Evolutionary conservation across 2,797 vertebrate species (phyloP).

Genomic region (Lagothrix lagotricha): DNA sequence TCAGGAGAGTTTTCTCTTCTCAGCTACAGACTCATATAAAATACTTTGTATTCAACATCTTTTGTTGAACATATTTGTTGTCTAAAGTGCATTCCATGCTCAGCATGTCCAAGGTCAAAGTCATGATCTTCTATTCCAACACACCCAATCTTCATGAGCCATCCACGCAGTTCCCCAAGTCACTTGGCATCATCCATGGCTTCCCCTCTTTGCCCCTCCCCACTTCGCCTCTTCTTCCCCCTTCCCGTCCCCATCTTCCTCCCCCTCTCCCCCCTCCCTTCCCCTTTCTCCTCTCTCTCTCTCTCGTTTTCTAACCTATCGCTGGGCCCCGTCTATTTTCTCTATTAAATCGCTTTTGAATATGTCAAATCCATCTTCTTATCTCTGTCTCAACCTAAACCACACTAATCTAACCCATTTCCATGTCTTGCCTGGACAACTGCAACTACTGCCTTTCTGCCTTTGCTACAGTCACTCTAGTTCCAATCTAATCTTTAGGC

Average conservation of each 20-base stretch:
- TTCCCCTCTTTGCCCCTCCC: no score
- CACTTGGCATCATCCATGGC: background rate
- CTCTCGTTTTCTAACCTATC: no score
- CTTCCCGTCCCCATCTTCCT: no score
- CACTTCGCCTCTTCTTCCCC: no score
- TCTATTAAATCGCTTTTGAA: background rate
- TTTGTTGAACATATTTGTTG: background rate
- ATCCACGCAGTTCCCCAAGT: background rate
- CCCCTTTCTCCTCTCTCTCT: no score
- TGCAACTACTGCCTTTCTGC: background rate
- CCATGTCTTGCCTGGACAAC: background rate
- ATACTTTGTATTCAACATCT: no score
- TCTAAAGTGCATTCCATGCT: background rate
- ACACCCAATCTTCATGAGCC: background rate
- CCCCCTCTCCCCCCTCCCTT: accelerated
- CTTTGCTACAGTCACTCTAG: background rate
- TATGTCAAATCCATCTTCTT: background rate
- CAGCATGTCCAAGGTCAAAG: background rate
- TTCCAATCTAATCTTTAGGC: background rate
- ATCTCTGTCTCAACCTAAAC: background rate
- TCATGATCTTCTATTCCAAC: background rate
- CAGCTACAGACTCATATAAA: background rate
- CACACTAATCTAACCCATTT: background rate
- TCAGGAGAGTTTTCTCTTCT: background rate
- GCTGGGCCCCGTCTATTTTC: background rate